These are phyloP conservation scores for Psittacara wagleri DNA, from an alignment of 2,113 vertebrate species.

Conservation along the genomic window DNA sequence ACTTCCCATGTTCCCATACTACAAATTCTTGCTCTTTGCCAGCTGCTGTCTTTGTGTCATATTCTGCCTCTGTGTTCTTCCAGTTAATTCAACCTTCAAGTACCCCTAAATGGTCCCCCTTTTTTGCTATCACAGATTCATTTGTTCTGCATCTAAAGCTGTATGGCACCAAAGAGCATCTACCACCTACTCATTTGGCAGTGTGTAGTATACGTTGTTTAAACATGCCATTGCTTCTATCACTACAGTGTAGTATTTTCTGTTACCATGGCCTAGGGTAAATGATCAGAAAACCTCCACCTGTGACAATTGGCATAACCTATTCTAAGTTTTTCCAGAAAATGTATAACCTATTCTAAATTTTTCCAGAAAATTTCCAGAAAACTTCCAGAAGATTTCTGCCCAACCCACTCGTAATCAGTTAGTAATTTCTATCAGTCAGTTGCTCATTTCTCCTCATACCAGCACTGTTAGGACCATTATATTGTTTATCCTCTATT, in stretches of 20 bases:
- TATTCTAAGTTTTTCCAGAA: neutral
- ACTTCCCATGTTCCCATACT: neutral
- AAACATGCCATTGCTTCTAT: neutral
- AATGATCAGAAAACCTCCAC: neutral
- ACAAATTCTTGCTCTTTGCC: neutral
- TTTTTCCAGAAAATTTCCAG: neutral
- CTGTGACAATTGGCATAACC: neutral
- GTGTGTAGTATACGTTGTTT: neutral
- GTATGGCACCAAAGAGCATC: neutral
- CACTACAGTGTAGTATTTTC: neutral
- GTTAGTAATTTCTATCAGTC: neutral
- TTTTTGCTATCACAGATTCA: neutral
- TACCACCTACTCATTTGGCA: slow-evolving; percentile 3
- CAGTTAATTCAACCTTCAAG: neutral
- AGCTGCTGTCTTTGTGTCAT: neutral
- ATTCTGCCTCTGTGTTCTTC: neutral
- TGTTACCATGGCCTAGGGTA: neutral
- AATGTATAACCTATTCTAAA: neutral
- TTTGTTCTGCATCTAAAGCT: neutral
- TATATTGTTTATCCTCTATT: neutral
- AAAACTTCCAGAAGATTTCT: neutral
- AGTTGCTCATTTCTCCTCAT: neutral
- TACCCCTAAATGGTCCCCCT: neutral
- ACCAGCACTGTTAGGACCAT: neutral
- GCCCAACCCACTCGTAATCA: neutral